Evolutionary conservation across 2,113 vertebrate genomes (phyloP), one percentile per base, ranked within the genome.

Genomic region (Prochilodus magdalenae): DNA sequence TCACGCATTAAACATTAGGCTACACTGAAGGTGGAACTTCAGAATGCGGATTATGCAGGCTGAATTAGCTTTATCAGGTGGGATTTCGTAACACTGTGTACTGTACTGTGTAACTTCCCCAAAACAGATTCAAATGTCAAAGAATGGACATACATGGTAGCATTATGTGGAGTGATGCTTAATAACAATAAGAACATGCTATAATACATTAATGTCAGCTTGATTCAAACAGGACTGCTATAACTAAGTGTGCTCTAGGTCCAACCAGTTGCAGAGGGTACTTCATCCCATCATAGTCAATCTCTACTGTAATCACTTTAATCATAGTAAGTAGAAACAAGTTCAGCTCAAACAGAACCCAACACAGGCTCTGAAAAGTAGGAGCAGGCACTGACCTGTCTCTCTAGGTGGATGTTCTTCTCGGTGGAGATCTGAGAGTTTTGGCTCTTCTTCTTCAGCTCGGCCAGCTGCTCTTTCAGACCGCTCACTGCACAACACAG

Each of bases 381-480:
- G 29, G 12, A 65, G 30, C 24, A 55, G 26, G 3, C 26, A 67
- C 92, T 66, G 89, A 96, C 98, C 93, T 99, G 96, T 95, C 93
- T 97, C 92, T 99, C 96, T 10, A 99, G 94, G 33, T 97, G 95
- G 80, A 93, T 94, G 86, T 96, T 96, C 90, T 96, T 97, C 92
- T 99, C 98, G 70, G 94, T 96, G 65, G 96, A 98, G 87, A 98
- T 95, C 72, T 98, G 97, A 77, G 96, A 97, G 82, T 91, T 96
- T 80, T 97, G 97, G 91, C 96, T 98, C 90, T 91, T 97, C 92
- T 94, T 98, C 89, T 95, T 97, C 82, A 97, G 90, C 90, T 99
- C 98, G 85, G 98, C 96, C 51, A 99, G 94, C 87, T 99, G 98
- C 87, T 99, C 98, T 89, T 95, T 97, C 90, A 99, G 89, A 89